Percentiles rank a stretch among this genome's conserved stretches.
Conservation (phyloP, 2,797 vertebrate genomes). For the Sebastes oblongus region DNA sequence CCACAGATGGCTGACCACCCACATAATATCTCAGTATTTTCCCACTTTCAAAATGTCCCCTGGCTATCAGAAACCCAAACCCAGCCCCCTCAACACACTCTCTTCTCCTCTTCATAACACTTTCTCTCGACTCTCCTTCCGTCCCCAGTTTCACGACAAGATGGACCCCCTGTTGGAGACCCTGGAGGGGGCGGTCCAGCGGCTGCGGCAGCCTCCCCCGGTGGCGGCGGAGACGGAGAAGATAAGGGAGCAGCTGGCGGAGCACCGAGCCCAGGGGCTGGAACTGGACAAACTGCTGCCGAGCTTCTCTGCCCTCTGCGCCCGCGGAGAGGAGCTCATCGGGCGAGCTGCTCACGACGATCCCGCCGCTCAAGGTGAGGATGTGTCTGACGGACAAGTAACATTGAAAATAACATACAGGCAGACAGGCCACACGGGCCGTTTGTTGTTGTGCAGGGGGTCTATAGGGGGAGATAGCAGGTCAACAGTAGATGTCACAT, state of each 20-base stretch:
- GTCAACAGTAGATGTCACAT: no score
- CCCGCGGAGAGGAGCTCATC: conserved; percentile 94
- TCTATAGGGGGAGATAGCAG: no score
- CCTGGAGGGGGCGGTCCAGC: conserved; percentile 90
- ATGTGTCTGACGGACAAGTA: neutral
- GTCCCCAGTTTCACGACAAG: conserved; percentile 96
- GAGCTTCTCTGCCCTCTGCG: conserved; percentile 92
- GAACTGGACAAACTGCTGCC: conserved; percentile 98
- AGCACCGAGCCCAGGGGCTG: conserved; percentile 90
- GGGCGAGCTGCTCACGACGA: conserved; percentile 91
- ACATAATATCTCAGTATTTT: conserved; percentile 31
- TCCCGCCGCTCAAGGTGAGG: conserved; percentile 92
- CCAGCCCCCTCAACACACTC: conserved; percentile 36
- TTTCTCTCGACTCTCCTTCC: conserved; percentile 68
- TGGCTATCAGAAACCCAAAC: conserved; percentile 10
- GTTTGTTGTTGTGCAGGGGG: neutral
- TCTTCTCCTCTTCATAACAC: conserved; percentile 73
- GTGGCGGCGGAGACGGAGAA: conserved; percentile 98
- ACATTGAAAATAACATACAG: neutral
- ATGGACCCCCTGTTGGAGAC: conserved; percentile 98
- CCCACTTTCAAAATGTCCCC: conserved; percentile 53
- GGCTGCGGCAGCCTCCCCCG: conserved; percentile 89
- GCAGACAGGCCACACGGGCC: neutral
- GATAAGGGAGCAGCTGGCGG: conserved; percentile 96
- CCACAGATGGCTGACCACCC: conserved; percentile 45